Evolutionary conservation across 2,113 vertebrate genomes (phyloP).

Genomic region (Oryzias curvinotus): DNA sequence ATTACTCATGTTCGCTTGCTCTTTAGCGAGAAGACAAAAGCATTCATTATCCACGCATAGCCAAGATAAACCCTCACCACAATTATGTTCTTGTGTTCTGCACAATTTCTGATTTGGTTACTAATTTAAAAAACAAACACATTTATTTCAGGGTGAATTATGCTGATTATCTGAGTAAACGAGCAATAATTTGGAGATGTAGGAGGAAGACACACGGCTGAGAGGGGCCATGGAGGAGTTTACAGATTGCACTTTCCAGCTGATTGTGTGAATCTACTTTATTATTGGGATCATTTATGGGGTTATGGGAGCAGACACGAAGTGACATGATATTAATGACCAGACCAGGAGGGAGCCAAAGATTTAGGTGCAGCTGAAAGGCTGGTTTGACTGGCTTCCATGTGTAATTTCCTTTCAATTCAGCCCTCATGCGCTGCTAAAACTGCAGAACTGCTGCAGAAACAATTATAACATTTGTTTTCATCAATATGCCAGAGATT

Average conservation of each 20-base stretch:
- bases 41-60: conserved; percentile 35
- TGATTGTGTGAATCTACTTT: conserved; percentile 3
- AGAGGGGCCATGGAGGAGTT: no score
- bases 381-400: no score
- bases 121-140: neutral
- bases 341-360: neutral
- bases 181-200: no score
- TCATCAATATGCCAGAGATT: no score
- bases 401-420: no score
- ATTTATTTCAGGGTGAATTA: neutral
- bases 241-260: conserved; percentile 3
- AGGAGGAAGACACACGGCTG: no score
- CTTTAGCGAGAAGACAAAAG: conserved; percentile 58
- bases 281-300: conserved; percentile 7
- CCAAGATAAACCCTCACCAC: conserved; percentile 28
- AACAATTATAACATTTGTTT: no score
- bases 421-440: no score
- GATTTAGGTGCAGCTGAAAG: neutral
- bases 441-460: no score
- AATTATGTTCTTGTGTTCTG: conserved; percentile 1
- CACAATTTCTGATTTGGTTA: conserved; percentile 7
- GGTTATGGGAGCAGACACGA: neutral
- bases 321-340: conserved; percentile 2
- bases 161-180: neutral
- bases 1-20: conserved; percentile 14